Conservation (phyloP, 2,888 invertebrate species). For the Zygogramma bicolorata region DNA sequence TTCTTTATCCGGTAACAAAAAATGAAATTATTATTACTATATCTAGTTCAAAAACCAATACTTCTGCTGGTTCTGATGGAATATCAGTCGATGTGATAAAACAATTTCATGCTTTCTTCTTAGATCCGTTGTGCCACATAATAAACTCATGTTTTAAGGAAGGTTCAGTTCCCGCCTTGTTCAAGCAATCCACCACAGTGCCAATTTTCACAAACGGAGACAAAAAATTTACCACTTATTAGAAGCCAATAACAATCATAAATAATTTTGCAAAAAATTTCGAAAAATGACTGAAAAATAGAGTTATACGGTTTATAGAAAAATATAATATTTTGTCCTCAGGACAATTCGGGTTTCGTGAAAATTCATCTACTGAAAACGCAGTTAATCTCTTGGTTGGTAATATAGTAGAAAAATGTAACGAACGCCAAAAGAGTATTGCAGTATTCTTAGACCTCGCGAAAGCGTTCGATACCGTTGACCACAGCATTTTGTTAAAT, state of each 20-base stretch:
- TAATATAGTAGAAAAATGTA: neutral
- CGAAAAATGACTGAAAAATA: no score
- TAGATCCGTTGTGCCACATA: slow-evolving; percentile 5
- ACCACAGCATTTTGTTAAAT: no score
- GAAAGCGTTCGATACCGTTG: no score
- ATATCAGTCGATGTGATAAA: neutral
- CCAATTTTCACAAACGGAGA: no score
- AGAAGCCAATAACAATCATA: no score
- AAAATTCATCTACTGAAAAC: neutral
- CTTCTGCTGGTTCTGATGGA: slow-evolving; percentile 8
- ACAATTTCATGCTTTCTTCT: neutral
- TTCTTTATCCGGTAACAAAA: slow-evolving; percentile 7
- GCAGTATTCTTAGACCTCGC: neutral
- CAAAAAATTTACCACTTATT: no score
- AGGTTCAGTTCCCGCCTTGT: neutral
- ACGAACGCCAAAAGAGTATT: neutral
- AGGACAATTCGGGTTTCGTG: neutral
- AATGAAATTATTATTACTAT: slow-evolving; percentile 4
- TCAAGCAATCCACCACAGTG: no score
- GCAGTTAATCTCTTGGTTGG: neutral
- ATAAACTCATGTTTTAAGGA: neutral
- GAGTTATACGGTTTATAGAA: neutral
- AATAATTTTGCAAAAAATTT: no score
- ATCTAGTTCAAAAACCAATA: slow-evolving; percentile 4
- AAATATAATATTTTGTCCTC: neutral